phyloP scores from a whole-genome alignment of 2,888 invertebrate genomes.

The Leucophenga montana region DNA sequence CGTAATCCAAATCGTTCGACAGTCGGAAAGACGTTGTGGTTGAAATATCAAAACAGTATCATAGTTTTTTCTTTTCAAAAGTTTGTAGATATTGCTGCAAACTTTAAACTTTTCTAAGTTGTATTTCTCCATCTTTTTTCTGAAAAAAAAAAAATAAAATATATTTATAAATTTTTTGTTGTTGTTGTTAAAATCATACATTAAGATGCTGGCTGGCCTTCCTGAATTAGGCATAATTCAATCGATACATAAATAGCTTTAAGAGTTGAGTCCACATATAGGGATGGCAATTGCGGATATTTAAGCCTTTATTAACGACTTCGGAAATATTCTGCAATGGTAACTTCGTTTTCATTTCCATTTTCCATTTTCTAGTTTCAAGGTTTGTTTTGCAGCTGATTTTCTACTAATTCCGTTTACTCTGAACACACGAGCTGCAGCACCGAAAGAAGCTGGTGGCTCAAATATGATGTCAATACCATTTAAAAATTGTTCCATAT shows the following conservation, averaged over 20 bases:
- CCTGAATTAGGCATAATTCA: conserved; percentile 85
- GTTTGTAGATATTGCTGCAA: conserved; percentile 87
- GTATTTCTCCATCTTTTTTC: conserved; percentile 84
- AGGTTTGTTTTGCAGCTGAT: conserved; percentile 57
- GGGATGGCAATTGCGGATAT: conserved; percentile 84
- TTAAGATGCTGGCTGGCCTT: conserved; percentile 83
- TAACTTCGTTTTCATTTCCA: conserved; percentile 63
- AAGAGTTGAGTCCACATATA: conserved; percentile 84
- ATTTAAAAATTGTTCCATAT: conserved; percentile 49
- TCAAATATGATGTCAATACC: conserved; percentile 63
- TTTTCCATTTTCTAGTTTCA: conserved; percentile 59
- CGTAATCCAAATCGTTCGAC: conserved; percentile 88
- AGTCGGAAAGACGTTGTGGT: conserved; percentile 72
- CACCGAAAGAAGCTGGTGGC: conserved; percentile 58
- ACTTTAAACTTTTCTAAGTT: conserved; percentile 89
- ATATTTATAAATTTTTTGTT: too few relatives aligned
- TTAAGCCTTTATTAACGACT: conserved; percentile 67
- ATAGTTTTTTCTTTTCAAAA: conserved; percentile 86
- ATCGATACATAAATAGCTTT: conserved; percentile 86
- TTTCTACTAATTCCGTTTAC: conserved; percentile 46
- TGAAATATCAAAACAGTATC: conserved; percentile 68
- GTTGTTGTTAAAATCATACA: conserved; percentile 61
- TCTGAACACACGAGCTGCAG: conserved; percentile 55
- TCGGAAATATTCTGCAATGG: conserved; percentile 71
- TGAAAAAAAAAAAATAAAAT: conserved; percentile 38